Evolutionary conservation across 2,888 invertebrate species (phyloP).

Genomic region (Drepanosiphum platanoidis): DNA sequence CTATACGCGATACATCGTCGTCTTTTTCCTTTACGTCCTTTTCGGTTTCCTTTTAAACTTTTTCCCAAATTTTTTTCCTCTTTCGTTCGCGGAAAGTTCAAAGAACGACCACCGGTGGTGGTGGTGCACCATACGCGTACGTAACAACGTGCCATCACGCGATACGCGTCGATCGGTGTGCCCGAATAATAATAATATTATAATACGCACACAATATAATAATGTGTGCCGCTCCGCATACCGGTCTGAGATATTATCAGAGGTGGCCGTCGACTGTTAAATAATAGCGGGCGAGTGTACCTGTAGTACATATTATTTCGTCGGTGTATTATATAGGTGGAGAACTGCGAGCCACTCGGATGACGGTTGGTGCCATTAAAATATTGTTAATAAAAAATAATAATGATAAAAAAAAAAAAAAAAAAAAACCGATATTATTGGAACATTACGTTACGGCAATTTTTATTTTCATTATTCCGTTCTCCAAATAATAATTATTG

Average conservation of each 20-base stretch:
- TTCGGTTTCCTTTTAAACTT: neutral
- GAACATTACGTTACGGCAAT: slow-evolving; percentile 24
- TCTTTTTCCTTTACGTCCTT: neutral
- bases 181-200: too few species aligned
- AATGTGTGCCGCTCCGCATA: neutral
- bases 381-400: neutral
- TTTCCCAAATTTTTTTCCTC: too few species aligned
- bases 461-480: slow-evolving; percentile 25
- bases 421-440: slow-evolving; percentile 34
- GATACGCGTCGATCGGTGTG: too few species aligned
- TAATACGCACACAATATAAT: neutral
- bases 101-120: neutral
- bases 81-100: neutral
- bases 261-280: neutral
- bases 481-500: slow-evolving; percentile 45
- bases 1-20: too few species aligned
- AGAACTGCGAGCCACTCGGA: neutral
- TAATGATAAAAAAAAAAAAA: neutral
- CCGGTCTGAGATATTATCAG: neutral
- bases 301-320: neutral
- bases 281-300: too few species aligned
- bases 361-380: slow-evolving; percentile 33
- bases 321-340: neutral
- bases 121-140: neutral
- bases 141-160: neutral